Base-by-base conservation (phyloP, 2,888 invertebrate genomes). In the Pterostichus niger region DNA sequence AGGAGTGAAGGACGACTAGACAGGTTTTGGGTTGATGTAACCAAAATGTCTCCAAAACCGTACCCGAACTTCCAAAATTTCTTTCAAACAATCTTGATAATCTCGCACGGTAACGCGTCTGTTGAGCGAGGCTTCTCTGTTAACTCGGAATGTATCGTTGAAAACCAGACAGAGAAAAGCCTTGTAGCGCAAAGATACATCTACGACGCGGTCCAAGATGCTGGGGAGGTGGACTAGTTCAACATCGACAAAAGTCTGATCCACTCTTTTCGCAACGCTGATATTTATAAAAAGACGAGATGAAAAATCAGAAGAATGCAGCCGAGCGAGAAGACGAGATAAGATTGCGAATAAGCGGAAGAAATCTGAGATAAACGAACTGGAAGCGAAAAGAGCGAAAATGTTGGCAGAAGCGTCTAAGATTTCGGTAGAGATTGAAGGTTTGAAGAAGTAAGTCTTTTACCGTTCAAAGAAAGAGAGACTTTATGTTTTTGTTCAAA, bases 121-220 rank as follows among this genome's bases (percentile, higher is more conserved):
- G 83, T 86, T 2, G 85, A 86, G 85, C 84, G 85, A 80, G 85
- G 86, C 6, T 86, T 86, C 79, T 85, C 86, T 0, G 56, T 85
- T 1, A 86, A 85, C 75, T 84, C 84, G 75, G 59, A 86, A 77
- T 85, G 85, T 77, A 73, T 86, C 17, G 68, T 85, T 33, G 86
- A 85, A 49, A 86, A 86, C 81, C 76, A 84, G 17, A 40, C 59
- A n/a, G 85, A 85, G 82, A 77, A 84, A 31, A 84, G 84, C 4
- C 83, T 85, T 10, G 81, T 86, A 33, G 85, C 84, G n/a, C 84
- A 85, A 52, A 78, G 85, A 56, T 79, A 83, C 15, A 76, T 85
- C 11, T 85, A 85, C 82, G 85, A 86, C 84, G 84, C 81, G 68
- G 84, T 86, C 11, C 71, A 81, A 24, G 49, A 82, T 17, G 78